Evolutionary conservation across 2,113 vertebrate species (phyloP).

Genomic region (Passer montanus): DNA sequence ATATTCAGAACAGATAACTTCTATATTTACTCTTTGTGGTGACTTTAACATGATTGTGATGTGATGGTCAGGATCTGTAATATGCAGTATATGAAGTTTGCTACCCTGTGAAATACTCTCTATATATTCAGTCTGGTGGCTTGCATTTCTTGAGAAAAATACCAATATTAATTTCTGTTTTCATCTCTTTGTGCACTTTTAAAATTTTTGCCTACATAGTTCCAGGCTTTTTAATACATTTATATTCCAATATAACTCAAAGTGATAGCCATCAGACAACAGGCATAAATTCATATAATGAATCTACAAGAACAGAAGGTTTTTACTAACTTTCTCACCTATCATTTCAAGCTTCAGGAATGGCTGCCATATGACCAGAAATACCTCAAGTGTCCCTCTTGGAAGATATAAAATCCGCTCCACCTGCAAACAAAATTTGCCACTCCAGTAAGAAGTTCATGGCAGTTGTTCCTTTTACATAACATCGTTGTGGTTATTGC

Average conservation of each 20-base stretch:
- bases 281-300: not conserved
- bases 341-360: not conserved
- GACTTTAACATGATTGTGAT: not conserved
- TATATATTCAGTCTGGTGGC: not conserved
- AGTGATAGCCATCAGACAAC: not conserved
- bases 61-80: not conserved
- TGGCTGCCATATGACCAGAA: not conserved
- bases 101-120: not conserved
- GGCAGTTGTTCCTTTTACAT: not conserved
- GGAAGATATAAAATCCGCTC: constrained; percentile 9
- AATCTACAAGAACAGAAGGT: not conserved
- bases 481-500: not conserved
- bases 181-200: not conserved
- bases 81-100: not conserved
- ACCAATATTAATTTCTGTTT: not conserved
- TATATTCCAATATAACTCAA: not conserved
- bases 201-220: not conserved
- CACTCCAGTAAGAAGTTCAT: not conserved
- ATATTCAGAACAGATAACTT: not conserved
- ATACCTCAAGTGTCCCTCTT: not conserved
- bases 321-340: not conserved
- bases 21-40: not conserved
- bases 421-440: constrained; percentile 8
- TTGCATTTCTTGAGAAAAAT: not conserved
- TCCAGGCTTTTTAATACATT: not conserved